A percentile compares a stretch with the other conserved stretches of the same genome.
phyloP scores from a whole-genome alignment of 1,140 invertebrate species.

The Drosophila mayri region DNA sequence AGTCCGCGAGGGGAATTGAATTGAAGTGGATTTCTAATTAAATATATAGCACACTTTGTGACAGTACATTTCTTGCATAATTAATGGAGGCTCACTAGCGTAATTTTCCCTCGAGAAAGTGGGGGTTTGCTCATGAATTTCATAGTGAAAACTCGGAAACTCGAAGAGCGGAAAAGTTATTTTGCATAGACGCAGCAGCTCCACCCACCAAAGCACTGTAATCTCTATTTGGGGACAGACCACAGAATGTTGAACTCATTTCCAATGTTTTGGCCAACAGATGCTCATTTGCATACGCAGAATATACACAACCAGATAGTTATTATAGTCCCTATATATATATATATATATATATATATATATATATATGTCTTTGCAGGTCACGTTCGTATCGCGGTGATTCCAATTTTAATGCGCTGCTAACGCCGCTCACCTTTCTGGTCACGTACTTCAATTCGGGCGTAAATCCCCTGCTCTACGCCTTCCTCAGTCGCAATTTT shows the following conservation, averaged over 20 bases:
- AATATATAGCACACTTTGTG: conserved; percentile 18
- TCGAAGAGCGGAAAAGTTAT: background rate
- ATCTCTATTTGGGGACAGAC: conserved; percentile 25
- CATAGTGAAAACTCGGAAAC: conserved; percentile 1
- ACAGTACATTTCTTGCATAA: conserved; percentile 28
- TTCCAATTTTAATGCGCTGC: conserved; percentile 89
- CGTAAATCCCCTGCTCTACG: conserved; percentile 93
- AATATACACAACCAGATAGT: conserved; percentile 41
- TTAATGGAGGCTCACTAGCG: conserved; percentile 25
- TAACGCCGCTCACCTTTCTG: conserved; percentile 93
- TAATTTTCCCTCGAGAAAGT: conserved; percentile 3
- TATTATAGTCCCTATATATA: conserved; percentile 17
- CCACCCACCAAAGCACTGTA: conserved; percentile 6
- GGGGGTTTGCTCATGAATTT: conserved; percentile 23
- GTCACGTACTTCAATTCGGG: conserved; percentile 94
- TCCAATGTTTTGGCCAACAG: conserved; percentile 33
- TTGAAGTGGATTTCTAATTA: conserved; percentile 29
- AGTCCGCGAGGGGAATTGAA: conserved; percentile 2
- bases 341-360: background rate
- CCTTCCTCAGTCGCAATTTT: conserved; percentile 92
- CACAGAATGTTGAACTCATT: conserved; percentile 7
- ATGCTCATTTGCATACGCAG: conserved; percentile 43
- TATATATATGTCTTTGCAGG: conserved; percentile 85
- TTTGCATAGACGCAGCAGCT: conserved; percentile 1
- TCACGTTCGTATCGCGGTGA: conserved; percentile 88